Base-by-base conservation (phyloP, 92 coral and sea anemone genomes). In the Porites evermanni region DNA sequence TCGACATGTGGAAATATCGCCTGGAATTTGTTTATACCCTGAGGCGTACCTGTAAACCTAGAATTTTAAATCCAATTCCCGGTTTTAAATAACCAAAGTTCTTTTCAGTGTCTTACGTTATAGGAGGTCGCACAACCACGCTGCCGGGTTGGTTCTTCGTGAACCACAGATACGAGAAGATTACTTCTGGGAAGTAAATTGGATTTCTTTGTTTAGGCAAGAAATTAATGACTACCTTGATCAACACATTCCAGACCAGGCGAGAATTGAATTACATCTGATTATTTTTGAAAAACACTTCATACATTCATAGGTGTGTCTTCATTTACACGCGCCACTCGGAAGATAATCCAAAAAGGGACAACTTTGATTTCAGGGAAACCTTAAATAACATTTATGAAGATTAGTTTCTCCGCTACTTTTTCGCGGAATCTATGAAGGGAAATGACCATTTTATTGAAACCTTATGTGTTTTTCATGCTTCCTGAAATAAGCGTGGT, bases 141-240 rank as follows among this genome's bases (percentile, higher is more conserved):
- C 70, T 56, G 17, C 12, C 16, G 32, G 16, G 38, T 24, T 67
- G 14, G 38, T 7, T 47, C 47, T 72, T 23, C 26, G 18, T 14
- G 23, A 51, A 72, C n/a, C 77, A 72, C 72, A 69, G 12, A 18
- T 44, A 19, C 10, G 75, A 80, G 85, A 38, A 60, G 81, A 67
- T 79, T 26, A 79, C 50, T 26, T 65, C 50, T 8, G 17, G 74
- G 71, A 24, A 44, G 21, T n/a, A 63, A 83, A 72, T 73, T 56
- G 87, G 70, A 83, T 70, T 74, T 64, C 73, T 83, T 83, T 83
- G 87, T 72, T 63, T 83, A 74, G 64, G 71, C 73, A 54, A 72
- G 51, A 83, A 83, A 83, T 83, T 83, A 83, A 83, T 83, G 58
- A 81, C 77, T 72, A 16, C 61, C 14, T 16, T 23, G 75, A 24